Evolutionary conservation across 2,797 vertebrate species (phyloP), one percentile per base, ranked within the genome.

Genomic region (Cygnus olor): DNA sequence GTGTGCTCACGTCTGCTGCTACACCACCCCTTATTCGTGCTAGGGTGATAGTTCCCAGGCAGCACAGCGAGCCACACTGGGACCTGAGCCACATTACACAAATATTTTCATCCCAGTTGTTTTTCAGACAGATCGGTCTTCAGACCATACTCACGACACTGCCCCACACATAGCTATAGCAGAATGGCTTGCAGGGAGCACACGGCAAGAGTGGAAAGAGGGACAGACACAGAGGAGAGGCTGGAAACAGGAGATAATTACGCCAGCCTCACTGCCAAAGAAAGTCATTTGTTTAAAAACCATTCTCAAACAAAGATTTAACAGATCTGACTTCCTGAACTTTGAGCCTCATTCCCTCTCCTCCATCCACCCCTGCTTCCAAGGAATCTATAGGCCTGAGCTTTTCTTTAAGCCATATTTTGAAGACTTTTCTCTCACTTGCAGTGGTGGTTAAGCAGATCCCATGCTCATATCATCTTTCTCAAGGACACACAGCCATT

Each of bases 1-100:
- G 1, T 12, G 65, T 60, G 36, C 40, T 71, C 32, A 40, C 30
- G 25, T 8, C 11, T 72, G 73, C 19, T 24, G 8, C 27, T 56
- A n/a, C 38, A 56, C 4, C 60, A 38, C 3, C 9, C 34, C 38
- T 73, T 5, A 28, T 25, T 60, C 13, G 42, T 1, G 7, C 20
- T 19, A 58, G 71, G 58, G 73, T 34, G 28, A 3, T 21, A 20
- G 32, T 20, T 58, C 13, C 40, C 15, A 47, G 40, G 18, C 54
- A 2, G 3, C 44, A 1, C 27, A 6, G 11, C 20, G 45, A 86
- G 25, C 61, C 34, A 5, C 40, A 5, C 3, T 0, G 0, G 34
- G 53, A 86, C 57, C 24, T 68, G 24, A 25, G 32, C 24, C 32
- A 28, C n/a, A 5, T 32, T 22, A 54, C 28, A 61, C 3, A 65